Evolutionary conservation across 2,888 invertebrate species (phyloP), one percentile per base, ranked within the genome.

Genomic region (Terebella lapidaria): DNA sequence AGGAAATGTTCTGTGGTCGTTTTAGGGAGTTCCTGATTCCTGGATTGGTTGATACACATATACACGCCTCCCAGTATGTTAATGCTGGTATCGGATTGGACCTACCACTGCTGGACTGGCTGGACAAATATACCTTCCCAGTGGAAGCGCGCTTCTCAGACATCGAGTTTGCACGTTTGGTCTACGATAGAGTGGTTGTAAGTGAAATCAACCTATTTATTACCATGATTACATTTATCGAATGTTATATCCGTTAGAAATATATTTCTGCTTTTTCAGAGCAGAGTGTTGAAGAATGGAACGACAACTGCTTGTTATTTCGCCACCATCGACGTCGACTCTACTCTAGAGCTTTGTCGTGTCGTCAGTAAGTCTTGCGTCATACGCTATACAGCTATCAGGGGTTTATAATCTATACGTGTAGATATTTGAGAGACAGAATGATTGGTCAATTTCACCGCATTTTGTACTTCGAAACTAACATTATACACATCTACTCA

Each of bases 261-360:
- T n/a, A n/a, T n/a, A n/a, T n/a, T n/a, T n/a, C n/a, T n/a, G n/a
- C 61, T 71, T 52, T 52, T 59, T 15, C 56, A 93, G 92, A 85
- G 85, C 82, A 85, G 87, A 61, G 87, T 91, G 22, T 74, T 94
- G 56, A 82, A 81, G 22, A 84, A 86, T 81, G 94, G 94, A 3
- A 93, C 94, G 20, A 94, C 94, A 3, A 90, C 92, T 30, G 92
- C 92, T 0, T 88, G 89, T 66, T 94, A 94, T 76, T 94, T 89
- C 81, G 92, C 88, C 2, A 89, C 92, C 0, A 84, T 92, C 15
- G 88, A 90, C 75, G 75, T 84, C 25, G 84, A 88, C 42, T 87
- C 90, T 2, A 87, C 88, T 15, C 66, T 88, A 56, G 83, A 87
- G 66, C 83, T 94, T 27, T 91, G 87, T 0, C 85, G 88, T 63